Percentiles rank a stretch among this genome's conserved stretches.
phyloP scores from a whole-genome alignment of 2,888 invertebrate species.

The Lamproptera curius region DNA sequence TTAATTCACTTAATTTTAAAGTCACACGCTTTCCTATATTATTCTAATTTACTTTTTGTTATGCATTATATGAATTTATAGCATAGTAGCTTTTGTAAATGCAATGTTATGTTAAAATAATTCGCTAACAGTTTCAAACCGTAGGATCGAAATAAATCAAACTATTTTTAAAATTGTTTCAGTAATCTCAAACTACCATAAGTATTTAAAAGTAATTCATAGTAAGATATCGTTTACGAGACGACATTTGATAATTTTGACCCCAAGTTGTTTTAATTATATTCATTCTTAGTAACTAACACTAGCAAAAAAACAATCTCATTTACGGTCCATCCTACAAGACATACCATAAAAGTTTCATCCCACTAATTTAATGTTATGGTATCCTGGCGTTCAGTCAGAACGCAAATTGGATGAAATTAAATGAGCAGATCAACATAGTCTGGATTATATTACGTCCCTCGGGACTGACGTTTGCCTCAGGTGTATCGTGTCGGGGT shows the following conservation, averaged over 20 bases:
- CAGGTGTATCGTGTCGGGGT: constrained; percentile 8
- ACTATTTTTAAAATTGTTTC: too few relatives aligned
- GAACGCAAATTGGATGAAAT: constrained; percentile 5
- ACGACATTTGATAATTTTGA: background rate
- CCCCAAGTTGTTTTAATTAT: background rate
- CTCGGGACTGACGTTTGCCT: background rate
- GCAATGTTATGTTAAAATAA: background rate
- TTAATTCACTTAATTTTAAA: background rate
- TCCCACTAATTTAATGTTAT: background rate
- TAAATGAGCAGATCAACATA: background rate
- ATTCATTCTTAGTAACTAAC: background rate
- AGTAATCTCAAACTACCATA: too few relatives aligned
- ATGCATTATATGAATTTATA: background rate
- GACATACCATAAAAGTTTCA: background rate
- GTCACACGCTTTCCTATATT: background rate
- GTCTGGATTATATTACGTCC: constrained; percentile 1
- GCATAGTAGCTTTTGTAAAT: background rate
- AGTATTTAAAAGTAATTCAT: background rate
- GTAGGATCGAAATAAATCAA: background rate
- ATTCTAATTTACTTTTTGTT: background rate
- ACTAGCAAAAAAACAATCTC: background rate
- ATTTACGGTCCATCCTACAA: background rate
- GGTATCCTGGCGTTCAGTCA: too few relatives aligned
- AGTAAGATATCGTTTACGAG: background rate
- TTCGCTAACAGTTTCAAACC: background rate